Percentiles rank a stretch among this genome's conserved stretches.
These are phyloP conservation scores for Drosophila nigricruria DNA, from an alignment of 2,888 invertebrate species.

Conservation along the genomic window DNA sequence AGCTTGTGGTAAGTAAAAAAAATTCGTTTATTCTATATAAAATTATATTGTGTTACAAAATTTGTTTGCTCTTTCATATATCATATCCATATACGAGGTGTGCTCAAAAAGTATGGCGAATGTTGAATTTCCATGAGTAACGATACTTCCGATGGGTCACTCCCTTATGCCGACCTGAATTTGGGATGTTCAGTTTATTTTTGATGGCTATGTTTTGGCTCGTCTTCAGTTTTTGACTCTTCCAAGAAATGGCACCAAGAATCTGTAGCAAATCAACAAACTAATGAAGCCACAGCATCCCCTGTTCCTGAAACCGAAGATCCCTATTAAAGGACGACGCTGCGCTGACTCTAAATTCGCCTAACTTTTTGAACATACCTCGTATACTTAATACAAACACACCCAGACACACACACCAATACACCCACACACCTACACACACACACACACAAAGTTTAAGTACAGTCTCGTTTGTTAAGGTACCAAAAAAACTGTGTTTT, in stretches of 20 bases:
- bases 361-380: neutral
- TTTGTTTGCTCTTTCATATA: conserved; percentile 25
- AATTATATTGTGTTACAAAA: conserved; percentile 29
- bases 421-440: conserved; percentile 5
- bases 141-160: too few relatives aligned
- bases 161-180: neutral
- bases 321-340: too few relatives aligned
- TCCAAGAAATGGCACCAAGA: too few relatives aligned
- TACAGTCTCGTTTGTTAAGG: conserved; percentile 53
- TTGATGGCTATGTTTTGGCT: too few relatives aligned
- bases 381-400: conserved; percentile 2
- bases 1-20: conserved; percentile 59
- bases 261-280: too few relatives aligned
- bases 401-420: conserved; percentile 19
- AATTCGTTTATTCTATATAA: conserved; percentile 49
- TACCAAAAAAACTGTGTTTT: conserved; percentile 58
- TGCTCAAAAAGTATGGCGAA: neutral
- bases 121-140: too few relatives aligned
- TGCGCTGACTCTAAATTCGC: too few relatives aligned
- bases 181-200: neutral
- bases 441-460: conserved; percentile 54
- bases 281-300: too few relatives aligned
- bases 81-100: conserved; percentile 4
- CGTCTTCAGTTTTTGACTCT: too few relatives aligned
- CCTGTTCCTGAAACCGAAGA: neutral